Percentiles rank a stretch among this genome's conserved stretches.
Evolutionary conservation across 2,113 vertebrate genomes (phyloP).

Genomic region (Rhinopomastus cyanomelas): DNA sequence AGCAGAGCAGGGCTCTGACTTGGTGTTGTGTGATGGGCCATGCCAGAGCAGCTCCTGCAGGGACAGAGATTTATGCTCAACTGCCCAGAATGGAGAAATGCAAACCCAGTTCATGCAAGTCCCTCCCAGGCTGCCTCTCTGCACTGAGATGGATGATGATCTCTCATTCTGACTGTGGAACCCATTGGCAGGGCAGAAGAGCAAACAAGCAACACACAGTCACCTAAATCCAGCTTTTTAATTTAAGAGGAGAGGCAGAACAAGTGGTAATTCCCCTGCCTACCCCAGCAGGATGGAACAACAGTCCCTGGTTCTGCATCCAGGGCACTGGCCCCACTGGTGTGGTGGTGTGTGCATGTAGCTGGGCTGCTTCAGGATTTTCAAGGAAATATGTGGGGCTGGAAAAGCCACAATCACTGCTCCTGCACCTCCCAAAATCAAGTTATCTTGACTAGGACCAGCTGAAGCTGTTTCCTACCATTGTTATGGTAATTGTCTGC

Average conservation of each 20-base stretch:
- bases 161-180: background rate
- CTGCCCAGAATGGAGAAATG: background rate
- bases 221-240: background rate
- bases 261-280: background rate
- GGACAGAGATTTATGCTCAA: background rate
- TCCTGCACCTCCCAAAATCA: background rate
- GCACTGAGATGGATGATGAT: background rate
- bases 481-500: background rate
- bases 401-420: background rate
- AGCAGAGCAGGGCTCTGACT: background rate
- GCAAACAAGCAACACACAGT: background rate
- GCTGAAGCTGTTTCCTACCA: background rate
- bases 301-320: background rate
- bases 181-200: background rate
- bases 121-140: background rate
- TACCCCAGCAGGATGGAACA: background rate
- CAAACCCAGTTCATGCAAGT: background rate
- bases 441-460: background rate
- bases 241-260: background rate
- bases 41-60: background rate
- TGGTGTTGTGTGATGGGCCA: background rate
- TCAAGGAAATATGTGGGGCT: background rate
- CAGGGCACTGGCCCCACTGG: background rate
- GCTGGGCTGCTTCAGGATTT: background rate
- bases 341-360: background rate